phyloP scores from a whole-genome alignment of 2,113 vertebrate species.

The Gymnarchus niloticus region DNA sequence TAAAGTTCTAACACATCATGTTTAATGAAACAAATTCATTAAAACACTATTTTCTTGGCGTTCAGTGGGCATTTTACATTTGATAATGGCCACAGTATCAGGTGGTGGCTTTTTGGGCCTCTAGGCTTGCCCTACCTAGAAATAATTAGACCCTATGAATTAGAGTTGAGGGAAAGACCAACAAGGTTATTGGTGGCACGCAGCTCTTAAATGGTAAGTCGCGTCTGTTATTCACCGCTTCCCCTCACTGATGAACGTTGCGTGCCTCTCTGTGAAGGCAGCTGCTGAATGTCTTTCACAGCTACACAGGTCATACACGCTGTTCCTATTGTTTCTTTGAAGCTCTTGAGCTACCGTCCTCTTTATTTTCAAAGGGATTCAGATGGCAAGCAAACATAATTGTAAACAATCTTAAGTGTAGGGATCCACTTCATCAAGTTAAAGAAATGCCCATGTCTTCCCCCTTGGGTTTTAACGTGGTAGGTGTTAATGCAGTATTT shows the following conservation, averaged over 20 bases:
- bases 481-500: too few relatives aligned
- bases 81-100: neutral
- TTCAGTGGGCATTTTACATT: neutral
- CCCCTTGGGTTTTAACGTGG: neutral
- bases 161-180: conserved; percentile 54
- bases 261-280: conserved; percentile 72
- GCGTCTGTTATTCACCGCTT: conserved; percentile 55
- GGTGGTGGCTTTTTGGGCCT: neutral
- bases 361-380: conserved; percentile 38
- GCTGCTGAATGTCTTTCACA: conserved; percentile 66
- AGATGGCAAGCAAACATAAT: neutral
- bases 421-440: neutral
- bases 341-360: conserved; percentile 47
- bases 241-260: conserved; percentile 66
- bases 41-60: neutral
- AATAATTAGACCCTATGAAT: conserved; percentile 51
- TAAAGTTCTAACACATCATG: neutral
- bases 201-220: conserved; percentile 60
- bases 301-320: conserved; percentile 58
- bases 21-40: neutral
- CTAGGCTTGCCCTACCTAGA: conserved; percentile 25
- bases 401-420: neutral
- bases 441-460: neutral
- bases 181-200: conserved; percentile 50
- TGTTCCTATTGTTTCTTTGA: conserved; percentile 50